Conservation (phyloP, 1,140 invertebrate genomes). For the Drosophila ficusphila region DNA sequence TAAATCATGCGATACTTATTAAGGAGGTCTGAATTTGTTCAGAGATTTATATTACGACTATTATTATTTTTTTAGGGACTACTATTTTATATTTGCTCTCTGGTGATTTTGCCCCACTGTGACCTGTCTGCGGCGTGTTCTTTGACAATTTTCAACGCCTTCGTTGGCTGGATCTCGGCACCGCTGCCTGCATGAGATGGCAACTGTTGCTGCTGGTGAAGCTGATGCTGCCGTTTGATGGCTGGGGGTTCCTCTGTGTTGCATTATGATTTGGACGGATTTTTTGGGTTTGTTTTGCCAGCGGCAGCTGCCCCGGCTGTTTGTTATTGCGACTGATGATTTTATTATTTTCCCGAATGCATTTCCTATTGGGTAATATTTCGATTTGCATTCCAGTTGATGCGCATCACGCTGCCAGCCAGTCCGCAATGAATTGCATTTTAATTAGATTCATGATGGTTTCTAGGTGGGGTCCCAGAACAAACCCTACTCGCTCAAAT, state of each 20-base stretch:
- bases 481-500: slow-evolving; percentile 34
- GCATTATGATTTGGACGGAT: slow-evolving; percentile 47
- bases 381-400: slow-evolving; percentile 75
- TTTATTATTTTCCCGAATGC: slow-evolving; percentile 73
- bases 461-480: slow-evolving; percentile 69
- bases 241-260: slow-evolving; percentile 29
- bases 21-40: too few species aligned
- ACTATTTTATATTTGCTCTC: not conserved
- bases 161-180: slow-evolving; percentile 59
- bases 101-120: slow-evolving; percentile 38
- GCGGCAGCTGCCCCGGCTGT: slow-evolving; percentile 36
- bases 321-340: slow-evolving; percentile 73
- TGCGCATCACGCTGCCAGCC: slow-evolving; percentile 55
- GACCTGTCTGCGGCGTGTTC: slow-evolving; percentile 65
- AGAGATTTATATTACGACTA: too few species aligned
- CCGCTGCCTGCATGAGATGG: slow-evolving; percentile 75
- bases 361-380: slow-evolving; percentile 79
- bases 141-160: slow-evolving; percentile 82
- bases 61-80: too few species aligned
- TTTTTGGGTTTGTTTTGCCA: slow-evolving; percentile 76
- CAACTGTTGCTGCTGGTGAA: slow-evolving; percentile 59
- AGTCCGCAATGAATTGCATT: slow-evolving; percentile 72
- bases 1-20: too few species aligned
- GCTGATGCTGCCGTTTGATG: slow-evolving; percentile 73
- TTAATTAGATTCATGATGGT: slow-evolving; percentile 77